These are phyloP conservation scores for Sphyrna mokarran DNA, from an alignment of 2,113 vertebrate species.

Conservation along the genomic window DNA sequence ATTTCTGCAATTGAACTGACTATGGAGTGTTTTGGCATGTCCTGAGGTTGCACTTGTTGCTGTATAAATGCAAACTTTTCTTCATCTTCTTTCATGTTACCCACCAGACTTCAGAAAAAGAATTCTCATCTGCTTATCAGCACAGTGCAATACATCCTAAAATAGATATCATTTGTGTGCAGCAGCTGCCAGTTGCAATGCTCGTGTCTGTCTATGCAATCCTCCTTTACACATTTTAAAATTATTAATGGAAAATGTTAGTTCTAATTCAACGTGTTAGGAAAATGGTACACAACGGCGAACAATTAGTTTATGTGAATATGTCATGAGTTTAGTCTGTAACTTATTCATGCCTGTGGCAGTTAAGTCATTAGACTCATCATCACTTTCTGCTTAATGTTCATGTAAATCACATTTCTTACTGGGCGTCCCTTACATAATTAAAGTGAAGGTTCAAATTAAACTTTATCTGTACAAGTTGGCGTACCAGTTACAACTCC, in stretches of 20 bases:
- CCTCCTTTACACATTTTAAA: neutral
- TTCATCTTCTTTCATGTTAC: neutral
- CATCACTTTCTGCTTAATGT: constrained; percentile 15
- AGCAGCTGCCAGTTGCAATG: neutral
- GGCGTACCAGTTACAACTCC: neutral
- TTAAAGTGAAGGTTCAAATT: neutral
- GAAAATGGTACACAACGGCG: constrained; percentile 17
- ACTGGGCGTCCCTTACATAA: neutral
- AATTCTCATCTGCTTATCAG: neutral
- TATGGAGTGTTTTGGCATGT: neutral
- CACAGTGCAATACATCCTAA: neutral
- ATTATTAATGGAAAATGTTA: constrained; percentile 19
- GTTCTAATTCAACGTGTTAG: neutral
- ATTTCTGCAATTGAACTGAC: neutral
- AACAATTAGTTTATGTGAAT: neutral
- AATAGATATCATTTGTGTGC: neutral
- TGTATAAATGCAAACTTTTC: neutral
- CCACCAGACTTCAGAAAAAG: neutral
- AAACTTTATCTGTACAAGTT: neutral
- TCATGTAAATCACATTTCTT: neutral
- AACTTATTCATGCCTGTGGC: constrained; percentile 19
- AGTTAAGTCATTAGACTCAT: constrained; percentile 4
- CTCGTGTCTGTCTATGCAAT: neutral
- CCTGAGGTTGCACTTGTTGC: neutral
- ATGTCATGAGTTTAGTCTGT: constrained; percentile 21